A percentile compares a stretch with the other conserved stretches of the same genome.
These are phyloP conservation scores for Regulus satrapa DNA, from an alignment of 2,113 vertebrate genomes.

Conservation along the genomic window DNA sequence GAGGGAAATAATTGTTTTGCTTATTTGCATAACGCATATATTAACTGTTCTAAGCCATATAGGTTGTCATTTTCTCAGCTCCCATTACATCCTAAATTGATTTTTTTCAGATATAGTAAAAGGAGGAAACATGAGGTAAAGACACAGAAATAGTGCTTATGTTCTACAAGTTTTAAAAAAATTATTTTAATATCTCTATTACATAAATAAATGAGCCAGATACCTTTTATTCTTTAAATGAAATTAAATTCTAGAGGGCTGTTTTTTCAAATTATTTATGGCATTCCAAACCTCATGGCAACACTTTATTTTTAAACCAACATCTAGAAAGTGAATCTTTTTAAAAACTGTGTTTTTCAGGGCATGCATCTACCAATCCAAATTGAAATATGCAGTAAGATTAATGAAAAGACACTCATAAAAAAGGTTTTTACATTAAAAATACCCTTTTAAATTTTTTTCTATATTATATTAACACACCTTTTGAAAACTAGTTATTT, in stretches of 20 bases:
- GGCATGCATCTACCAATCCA: neutral
- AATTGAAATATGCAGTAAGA: neutral
- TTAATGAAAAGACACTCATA: neutral
- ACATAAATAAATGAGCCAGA: neutral
- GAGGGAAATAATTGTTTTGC: neutral
- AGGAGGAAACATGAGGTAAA: neutral
- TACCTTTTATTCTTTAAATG: neutral
- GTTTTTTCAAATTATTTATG: neutral
- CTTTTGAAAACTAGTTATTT: neutral
- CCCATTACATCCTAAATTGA: neutral
- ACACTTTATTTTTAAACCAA: neutral
- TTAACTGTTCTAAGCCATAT: neutral
- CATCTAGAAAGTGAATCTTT: neutral
- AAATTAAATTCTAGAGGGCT: neutral
- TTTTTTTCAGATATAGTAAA: neutral
- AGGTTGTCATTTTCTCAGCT: neutral
- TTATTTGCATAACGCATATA: neutral
- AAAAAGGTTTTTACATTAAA: neutral
- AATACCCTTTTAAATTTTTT: neutral
- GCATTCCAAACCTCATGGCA: neutral
- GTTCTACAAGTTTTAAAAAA: neutral
- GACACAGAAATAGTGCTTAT: neutral
- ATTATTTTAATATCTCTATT: neutral
- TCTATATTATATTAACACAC: neutral
- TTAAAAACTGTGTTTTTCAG: neutral